A percentile compares a stretch with the other conserved stretches of the same genome.
phyloP scores from a whole-genome alignment of 2,113 vertebrate species.

The Halichoerus grypus region DNA sequence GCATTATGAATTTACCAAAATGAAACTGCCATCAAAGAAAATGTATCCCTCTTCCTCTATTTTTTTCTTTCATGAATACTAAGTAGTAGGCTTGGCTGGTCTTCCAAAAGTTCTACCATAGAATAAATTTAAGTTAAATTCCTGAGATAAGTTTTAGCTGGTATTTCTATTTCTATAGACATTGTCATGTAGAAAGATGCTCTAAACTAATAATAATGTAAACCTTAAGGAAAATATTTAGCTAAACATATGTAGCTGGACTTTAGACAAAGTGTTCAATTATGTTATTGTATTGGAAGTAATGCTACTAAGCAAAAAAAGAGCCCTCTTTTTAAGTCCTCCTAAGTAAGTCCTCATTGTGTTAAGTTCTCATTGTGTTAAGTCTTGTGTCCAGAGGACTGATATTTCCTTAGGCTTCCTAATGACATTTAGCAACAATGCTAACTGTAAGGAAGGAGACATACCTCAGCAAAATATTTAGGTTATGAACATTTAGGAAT shows the following conservation, averaged over 20 bases:
- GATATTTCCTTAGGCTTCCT: not conserved
- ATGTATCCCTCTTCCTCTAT: not conserved
- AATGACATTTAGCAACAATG: not conserved
- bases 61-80: not conserved
- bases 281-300: not conserved
- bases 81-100: not conserved
- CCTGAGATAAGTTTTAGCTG: not conserved
- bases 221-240: not conserved
- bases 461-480: slow-evolving; percentile 39
- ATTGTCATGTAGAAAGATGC: not conserved
- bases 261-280: not conserved
- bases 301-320: not conserved
- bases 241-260: not conserved
- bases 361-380: not conserved
- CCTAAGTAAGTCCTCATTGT: not conserved
- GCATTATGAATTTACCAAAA: not conserved
- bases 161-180: not conserved
- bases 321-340: not conserved
- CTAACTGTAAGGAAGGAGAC: not conserved
- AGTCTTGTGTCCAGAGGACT: not conserved
- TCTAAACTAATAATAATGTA: not conserved
- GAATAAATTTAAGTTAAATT: slow-evolving; percentile 43
- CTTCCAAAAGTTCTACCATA: not conserved
- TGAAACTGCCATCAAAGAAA: not conserved
- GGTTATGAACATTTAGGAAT: not conserved